phyloP scores from a whole-genome alignment of 2,113 vertebrate genomes.

The Cariama cristata region DNA sequence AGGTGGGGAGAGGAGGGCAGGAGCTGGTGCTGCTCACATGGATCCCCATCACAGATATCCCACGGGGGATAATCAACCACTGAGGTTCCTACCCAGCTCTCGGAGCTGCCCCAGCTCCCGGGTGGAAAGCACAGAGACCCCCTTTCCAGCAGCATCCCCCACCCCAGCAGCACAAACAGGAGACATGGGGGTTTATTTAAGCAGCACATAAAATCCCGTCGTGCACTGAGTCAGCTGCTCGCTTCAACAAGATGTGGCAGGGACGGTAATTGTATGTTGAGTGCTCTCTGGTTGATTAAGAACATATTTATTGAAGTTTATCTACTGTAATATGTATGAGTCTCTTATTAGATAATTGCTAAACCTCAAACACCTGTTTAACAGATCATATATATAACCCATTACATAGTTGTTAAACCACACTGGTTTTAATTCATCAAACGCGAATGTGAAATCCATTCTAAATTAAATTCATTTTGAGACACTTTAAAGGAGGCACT shows the following conservation, averaged over 20 bases:
- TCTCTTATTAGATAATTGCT: conserved; percentile 72
- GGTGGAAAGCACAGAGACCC: not conserved
- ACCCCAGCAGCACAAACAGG: not conserved
- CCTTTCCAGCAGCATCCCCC: too few species aligned
- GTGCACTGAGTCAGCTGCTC: conserved; percentile 41
- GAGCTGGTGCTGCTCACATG: accelerated
- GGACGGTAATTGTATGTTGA: conserved; percentile 65
- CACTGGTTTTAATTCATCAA: conserved; percentile 61
- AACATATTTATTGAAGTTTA: conserved; percentile 75
- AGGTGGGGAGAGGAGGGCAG: not conserved
- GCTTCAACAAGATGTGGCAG: conserved; percentile 43
- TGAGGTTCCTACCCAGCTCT: not conserved
- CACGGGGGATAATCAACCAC: accelerated
- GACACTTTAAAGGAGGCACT: not conserved
- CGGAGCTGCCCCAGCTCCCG: accelerated
- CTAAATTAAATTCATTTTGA: conserved; percentile 50
- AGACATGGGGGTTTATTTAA: not conserved
- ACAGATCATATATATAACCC: conserved; percentile 67
- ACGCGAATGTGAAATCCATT: conserved; percentile 26
- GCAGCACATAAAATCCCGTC: not conserved
- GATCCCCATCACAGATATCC: not conserved
- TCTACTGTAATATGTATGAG: conserved; percentile 72
- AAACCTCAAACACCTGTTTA: conserved; percentile 73
- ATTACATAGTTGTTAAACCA: conserved; percentile 67
- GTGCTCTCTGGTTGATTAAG: conserved; percentile 69